Conservation (phyloP, 2,888 invertebrate genomes). For the Pachycephus smyrnensis region DNA sequence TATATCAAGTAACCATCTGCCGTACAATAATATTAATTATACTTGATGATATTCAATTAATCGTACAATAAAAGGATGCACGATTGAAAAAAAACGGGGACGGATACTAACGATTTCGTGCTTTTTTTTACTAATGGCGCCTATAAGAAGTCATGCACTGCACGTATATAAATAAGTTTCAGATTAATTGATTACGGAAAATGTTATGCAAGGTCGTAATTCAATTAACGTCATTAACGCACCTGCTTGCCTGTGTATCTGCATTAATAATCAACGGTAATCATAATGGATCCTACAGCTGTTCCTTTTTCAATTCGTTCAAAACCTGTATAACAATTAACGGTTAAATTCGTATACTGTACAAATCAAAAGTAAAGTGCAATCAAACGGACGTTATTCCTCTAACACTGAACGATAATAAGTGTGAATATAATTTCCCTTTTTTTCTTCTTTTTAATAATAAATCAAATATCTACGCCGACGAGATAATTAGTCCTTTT, state of each 20-base stretch:
- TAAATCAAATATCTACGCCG: background rate
- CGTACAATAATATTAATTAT: background rate
- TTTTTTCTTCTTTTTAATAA: background rate
- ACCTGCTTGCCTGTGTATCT: background rate
- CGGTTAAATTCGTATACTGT: background rate
- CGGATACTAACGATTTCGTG: background rate
- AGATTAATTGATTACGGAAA: background rate
- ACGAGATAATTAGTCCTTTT: background rate
- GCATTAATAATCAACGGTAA: background rate
- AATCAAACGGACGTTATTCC: too few relatives aligned
- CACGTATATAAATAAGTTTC: background rate
- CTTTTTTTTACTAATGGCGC: background rate
- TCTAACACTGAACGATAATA: background rate
- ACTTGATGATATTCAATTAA: background rate
- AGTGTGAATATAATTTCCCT: background rate
- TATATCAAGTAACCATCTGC: background rate
- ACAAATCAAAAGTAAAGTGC: too few relatives aligned
- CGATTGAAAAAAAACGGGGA: background rate
- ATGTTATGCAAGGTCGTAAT: background rate
- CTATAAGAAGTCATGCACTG: background rate
- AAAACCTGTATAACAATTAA: background rate
- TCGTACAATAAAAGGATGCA: background rate
- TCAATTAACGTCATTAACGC: background rate
- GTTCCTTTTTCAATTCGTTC: background rate
- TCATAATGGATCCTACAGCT: background rate